Base-by-base conservation (phyloP, 2,888 invertebrate genomes). In the Epinotia bilunana region DNA sequence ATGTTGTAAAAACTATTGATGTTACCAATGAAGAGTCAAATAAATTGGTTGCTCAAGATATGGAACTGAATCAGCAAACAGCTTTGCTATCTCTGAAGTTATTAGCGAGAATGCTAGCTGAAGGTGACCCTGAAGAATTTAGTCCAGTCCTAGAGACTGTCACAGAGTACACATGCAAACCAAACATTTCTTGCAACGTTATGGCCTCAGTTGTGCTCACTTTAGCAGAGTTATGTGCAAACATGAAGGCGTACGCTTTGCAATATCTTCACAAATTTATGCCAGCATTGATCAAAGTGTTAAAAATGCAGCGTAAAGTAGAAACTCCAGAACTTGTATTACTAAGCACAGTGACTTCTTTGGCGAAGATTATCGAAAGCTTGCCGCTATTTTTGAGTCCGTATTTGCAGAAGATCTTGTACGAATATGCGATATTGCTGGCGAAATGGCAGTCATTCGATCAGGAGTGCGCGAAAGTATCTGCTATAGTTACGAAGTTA, bases 311-410 rank as follows among this genome's bases (percentile, higher is more conserved):
- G 77, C 95, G 96, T 18, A 94, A 95, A 78, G 91, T 94, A 9
- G 94, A 95, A 76, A 93, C 94, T 0, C 95, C 96, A 0, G 95
- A 96, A 80, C 81, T 96, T 23, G 90, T 96, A 0, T 88, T 97
- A n/a, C 86, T 97, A 20, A 97, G 97, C 86, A 95, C 97, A 7
- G 95, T 98, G 2, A 97, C 97, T 3, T 96, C 97, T 0, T 91
- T 98, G 49, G 96, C 97, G 76, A 98, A 98, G 88, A 95, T 99
- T 58, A 95, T 98, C 5, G 97, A 97, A 84, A 96, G 96, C 39
- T 87, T 99, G 60, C 96, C 98, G 0, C 93, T 97, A 57, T 99
- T 99, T 87, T 87, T 99, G 78, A 98, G 98, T 77, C 97, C 98
- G 0, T 98, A 98, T 88, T 91, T 98, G 49, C 95, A 96, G 79